A percentile compares a stretch with the other conserved stretches of the same genome.
phyloP scores from a whole-genome alignment of 2,113 vertebrate genomes.

The Nanger granti region DNA sequence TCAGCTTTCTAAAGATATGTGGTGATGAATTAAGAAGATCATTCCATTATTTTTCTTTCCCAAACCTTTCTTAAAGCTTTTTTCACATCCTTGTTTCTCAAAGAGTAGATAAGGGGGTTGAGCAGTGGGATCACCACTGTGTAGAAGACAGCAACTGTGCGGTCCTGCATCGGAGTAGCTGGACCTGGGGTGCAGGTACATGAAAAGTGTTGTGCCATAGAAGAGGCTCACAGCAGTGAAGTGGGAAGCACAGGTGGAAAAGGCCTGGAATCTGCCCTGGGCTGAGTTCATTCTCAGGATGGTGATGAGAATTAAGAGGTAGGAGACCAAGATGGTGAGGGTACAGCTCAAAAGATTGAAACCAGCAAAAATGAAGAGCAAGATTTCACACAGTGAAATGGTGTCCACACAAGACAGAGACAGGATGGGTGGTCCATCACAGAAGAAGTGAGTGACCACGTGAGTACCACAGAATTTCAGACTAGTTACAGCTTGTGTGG shows the following conservation, averaged over 20 bases:
- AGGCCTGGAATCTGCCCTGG: constrained; percentile 42
- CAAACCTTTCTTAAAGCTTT: constrained; percentile 50
- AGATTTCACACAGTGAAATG: constrained; percentile 18
- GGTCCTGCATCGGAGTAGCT: constrained; percentile 48
- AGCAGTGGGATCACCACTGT: constrained; percentile 56
- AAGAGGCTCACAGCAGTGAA: constrained; percentile 50
- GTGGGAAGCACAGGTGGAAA: constrained; percentile 54
- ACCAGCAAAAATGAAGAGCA: constrained; percentile 59
- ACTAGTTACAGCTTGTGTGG: constrained; percentile 54
- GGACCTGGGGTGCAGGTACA: constrained; percentile 54
- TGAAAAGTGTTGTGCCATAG: constrained; percentile 53
- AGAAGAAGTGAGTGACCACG: constrained; percentile 58
- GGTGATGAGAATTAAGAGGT: constrained; percentile 46
- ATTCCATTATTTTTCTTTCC: constrained; percentile 6
- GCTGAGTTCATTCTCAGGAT: constrained; percentile 43
- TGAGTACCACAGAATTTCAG: constrained; percentile 58
- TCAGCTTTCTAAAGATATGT: not conserved
- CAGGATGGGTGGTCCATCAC: constrained; percentile 50
- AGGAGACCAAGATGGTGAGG: constrained; percentile 55
- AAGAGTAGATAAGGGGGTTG: constrained; percentile 58
- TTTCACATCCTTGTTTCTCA: constrained; percentile 67
- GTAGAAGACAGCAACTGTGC: constrained; percentile 44
- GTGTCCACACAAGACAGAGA: constrained; percentile 55
- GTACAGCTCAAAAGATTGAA: constrained; percentile 54
- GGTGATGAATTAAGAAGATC: not conserved